Evolutionary conservation across 1,140 invertebrate genomes (phyloP), one percentile per base, ranked within the genome.

Genomic region (Mizuhopecten yessoensis): DNA sequence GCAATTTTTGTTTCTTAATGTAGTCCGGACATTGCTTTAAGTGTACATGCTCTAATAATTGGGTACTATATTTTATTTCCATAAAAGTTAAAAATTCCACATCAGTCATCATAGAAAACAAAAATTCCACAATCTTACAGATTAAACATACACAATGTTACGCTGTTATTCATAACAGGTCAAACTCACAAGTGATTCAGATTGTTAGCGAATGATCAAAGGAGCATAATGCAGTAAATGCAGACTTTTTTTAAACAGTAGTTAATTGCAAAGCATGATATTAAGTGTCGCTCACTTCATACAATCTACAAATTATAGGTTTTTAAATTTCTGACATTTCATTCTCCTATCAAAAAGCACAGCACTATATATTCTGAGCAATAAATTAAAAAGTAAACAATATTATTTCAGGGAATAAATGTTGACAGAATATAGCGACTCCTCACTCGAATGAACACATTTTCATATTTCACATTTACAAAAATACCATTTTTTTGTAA

Each of bases 381-480:
- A 75, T 75, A 75, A 75, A 75, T 75, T 75, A 75, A 75, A 3
- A 75, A 5, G 57, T 29, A 75, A 75, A 75, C 17, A 75, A 75
- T 45, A 45, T 45, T 20, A 45, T 75, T 75, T 29, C n/a, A 75
- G 11, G 45, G 57, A 75, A 29, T 75, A 75, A 75, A 75, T 17
- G 17, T 75, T 75, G 57, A 75, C 42, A 45, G n/a, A 29, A 5
- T 75, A 75, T 75, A 29, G 15, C 29, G 57, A 75, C 57, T 29
- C n/a, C 0, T 17, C n/a, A 29, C 23, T 75, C 3, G 23, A 75
- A 75, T 75, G 57, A 75, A 75, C 57, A 75, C 57, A 75, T 75
- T 75, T 39, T n/a, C 29, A 75, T 75, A 75, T 29, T 75, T 75
- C 57, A 75, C 57, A 75, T 75, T n/a, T 7, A 75, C 57, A 75